Evolutionary conservation across 2,113 vertebrate species (phyloP).

Genomic region (Agelaius phoeniceus): DNA sequence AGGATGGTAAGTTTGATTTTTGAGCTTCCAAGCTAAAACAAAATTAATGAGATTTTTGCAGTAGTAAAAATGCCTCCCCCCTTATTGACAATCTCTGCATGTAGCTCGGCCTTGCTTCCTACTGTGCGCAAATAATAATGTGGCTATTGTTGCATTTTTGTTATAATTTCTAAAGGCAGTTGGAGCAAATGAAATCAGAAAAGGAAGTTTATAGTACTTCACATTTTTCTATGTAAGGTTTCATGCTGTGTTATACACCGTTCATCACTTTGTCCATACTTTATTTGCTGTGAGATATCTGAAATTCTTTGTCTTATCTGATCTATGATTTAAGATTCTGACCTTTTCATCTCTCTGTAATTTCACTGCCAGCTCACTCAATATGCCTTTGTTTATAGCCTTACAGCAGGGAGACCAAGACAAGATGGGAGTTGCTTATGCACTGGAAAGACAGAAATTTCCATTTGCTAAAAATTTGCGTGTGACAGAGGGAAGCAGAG

Average conservation of each 20-base stretch:
- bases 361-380: slow-evolving; percentile 34
- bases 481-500: neutral
- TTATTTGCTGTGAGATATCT: slow-evolving; percentile 47
- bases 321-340: slow-evolving; percentile 54
- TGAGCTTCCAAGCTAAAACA: neutral
- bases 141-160: neutral
- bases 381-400: slow-evolving; percentile 48
- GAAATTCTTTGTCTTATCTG: slow-evolving; percentile 53
- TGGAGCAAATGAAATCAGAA: slow-evolving; percentile 26
- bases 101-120: neutral
- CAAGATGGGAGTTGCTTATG: neutral
- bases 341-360: slow-evolving; percentile 60
- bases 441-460: neutral
- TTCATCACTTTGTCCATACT: neutral
- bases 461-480: neutral
- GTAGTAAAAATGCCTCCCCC: neutral
- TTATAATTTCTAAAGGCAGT: slow-evolving; percentile 10
- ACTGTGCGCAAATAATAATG: neutral
- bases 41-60: slow-evolving; percentile 20
- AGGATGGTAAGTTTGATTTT: neutral
- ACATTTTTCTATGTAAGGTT: neutral
- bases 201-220: slow-evolving; percentile 9
- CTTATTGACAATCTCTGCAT: neutral
- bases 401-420: slow-evolving; percentile 3
- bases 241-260: neutral